Evolutionary conservation across 2,797 vertebrate genomes (phyloP).

Genomic region (Cirrhinus mrigala): DNA sequence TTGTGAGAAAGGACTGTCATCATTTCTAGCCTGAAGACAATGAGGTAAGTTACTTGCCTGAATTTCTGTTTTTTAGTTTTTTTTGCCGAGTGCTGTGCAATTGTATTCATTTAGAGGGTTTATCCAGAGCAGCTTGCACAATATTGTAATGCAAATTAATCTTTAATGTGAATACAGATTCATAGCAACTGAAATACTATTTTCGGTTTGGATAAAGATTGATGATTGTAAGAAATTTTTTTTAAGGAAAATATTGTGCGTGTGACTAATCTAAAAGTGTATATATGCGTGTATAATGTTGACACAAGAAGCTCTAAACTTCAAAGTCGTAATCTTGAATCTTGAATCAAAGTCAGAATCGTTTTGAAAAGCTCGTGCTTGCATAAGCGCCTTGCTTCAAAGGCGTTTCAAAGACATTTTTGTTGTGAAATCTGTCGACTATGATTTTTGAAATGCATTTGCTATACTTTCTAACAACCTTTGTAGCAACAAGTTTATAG

Average conservation of each 20-base stretch:
- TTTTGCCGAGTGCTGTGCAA: not conserved
- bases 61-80: not conserved
- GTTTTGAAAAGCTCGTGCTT: not conserved
- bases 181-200: not conserved
- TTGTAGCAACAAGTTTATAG: not conserved
- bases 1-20: not conserved
- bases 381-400: not conserved
- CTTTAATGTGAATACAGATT: not conserved
- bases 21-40: slow-evolving; percentile 1
- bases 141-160: not conserved
- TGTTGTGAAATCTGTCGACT: not conserved
- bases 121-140: not conserved
- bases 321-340: slow-evolving; percentile 1
- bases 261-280: not conserved
- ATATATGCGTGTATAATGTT: not conserved
- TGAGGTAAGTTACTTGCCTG: slow-evolving; percentile 9
- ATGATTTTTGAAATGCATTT: not conserved
- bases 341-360: slow-evolving; percentile 9
- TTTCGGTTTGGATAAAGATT: not conserved
- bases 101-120: not conserved
- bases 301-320: not conserved
- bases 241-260: too few relatives aligned
- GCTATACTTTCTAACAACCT: not conserved
- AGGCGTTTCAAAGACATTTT: not conserved
- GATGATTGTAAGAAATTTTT: not conserved